Evolutionary conservation across 2,113 vertebrate species (phyloP).

Genomic region (Pionites leucogaster): DNA sequence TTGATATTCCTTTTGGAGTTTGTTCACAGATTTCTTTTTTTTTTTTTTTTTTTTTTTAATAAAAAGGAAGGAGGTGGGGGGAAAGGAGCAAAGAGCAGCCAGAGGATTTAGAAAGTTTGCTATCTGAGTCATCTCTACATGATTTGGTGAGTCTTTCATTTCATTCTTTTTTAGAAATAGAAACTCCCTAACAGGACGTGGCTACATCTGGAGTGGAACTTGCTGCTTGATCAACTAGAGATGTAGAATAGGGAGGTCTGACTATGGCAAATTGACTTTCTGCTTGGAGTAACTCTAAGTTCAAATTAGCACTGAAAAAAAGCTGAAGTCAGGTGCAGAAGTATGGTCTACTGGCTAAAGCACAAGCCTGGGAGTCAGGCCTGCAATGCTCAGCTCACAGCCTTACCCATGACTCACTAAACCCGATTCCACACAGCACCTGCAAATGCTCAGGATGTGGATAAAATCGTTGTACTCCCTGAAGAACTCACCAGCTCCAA

Average conservation of each 20-base stretch:
- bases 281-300: neutral
- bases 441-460: neutral
- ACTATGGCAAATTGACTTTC: neutral
- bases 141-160: constrained; percentile 31
- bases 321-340: neutral
- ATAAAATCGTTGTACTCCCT: neutral
- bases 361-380: neutral
- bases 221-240: constrained; percentile 5
- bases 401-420: neutral
- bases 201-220: constrained; percentile 5
- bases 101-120: constrained; percentile 10
- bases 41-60: neutral
- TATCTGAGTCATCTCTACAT: constrained; percentile 22
- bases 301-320: neutral
- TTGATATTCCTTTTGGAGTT: constrained; percentile 16
- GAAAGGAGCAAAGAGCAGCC: neutral
- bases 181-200: neutral
- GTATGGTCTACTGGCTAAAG: neutral
- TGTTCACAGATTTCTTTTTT: neutral
- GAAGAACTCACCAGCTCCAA: neutral
- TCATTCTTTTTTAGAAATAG: constrained; percentile 17
- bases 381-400: neutral
- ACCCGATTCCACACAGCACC: neutral
- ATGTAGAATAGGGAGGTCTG: neutral
- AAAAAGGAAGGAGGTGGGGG: neutral